Base-by-base conservation (phyloP, 2,888 invertebrate species). In the Troides oblongomaculatus region DNA sequence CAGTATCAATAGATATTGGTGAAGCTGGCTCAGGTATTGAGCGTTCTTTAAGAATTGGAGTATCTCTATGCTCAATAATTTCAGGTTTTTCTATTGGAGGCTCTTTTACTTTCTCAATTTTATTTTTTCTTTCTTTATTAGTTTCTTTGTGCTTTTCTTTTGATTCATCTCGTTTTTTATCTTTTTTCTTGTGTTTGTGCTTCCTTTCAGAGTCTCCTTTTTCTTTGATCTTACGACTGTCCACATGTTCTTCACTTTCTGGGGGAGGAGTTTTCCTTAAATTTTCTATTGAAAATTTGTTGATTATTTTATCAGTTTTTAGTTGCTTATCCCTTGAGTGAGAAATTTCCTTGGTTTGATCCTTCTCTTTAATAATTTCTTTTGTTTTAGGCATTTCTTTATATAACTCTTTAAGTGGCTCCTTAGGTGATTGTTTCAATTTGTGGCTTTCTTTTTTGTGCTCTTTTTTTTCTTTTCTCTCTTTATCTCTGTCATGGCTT, bases 131-230 rank as follows among this genome's bases (percentile, higher is more conserved):
- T 72, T 92, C 91, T 80, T 92, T 93, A 77, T 75, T 88, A 2
- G 87, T 84, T 46, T 94, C 95, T 75, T 94, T 93, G 62, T 95
- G 94, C 77, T 94, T 94, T 62, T 95, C 94, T 76, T 94, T 94
- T 23, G 90, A 90, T 74, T 95, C 95, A 79, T 94, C 93, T 68
- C 93, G 93, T 79, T 94, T 95, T 78, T 95, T 95, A 74, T 94
- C 94, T 81, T 94, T 94, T 81, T 94, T 94, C 86, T 94, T 94
- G 74, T 94, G 94, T 79, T 94, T 94, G 74, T 94, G 94, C 76
- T 93, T 93, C 73, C 92, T 90, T 78, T 93, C 93, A 62, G 87
- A 83, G 70, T 93, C 90, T 68, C 90, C 88, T 77, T 93, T 94
- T 25, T 93, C 94, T 81, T 90, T 93, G 67, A 87, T 80, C 78